Evolutionary conservation across 2,888 invertebrate species (phyloP).

Genomic region (Cephonodes hylas): DNA sequence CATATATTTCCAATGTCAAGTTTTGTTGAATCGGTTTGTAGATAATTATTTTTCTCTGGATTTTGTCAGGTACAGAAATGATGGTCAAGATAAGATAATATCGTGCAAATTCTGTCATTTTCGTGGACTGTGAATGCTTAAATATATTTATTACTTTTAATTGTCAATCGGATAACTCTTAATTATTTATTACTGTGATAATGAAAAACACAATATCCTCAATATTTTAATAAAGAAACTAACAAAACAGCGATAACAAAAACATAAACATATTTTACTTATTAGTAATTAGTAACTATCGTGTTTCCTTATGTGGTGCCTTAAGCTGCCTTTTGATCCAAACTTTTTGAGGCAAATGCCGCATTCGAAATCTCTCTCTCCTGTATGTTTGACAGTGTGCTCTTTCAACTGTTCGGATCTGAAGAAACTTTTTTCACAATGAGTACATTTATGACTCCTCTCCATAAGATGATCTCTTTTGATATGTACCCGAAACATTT

Average conservation of each 20-base stretch:
- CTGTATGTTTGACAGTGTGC: slow-evolving; percentile 55
- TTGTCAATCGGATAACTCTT: no score
- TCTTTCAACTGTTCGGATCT: slow-evolving; percentile 44
- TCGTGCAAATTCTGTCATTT: no score
- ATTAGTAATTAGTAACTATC: slow-evolving; percentile 9
- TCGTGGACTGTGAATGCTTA: no score
- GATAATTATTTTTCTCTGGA: no score
- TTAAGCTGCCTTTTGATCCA: slow-evolving; percentile 50
- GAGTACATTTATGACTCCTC: slow-evolving; percentile 42
- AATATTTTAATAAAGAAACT: background rate
- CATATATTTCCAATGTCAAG: no score
- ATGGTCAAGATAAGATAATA: no score
- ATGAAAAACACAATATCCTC: no score
- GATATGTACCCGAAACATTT: slow-evolving; percentile 45
- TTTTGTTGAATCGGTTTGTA: no score
- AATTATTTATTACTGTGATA: no score
- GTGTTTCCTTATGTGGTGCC: slow-evolving; percentile 51
- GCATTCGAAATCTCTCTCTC: slow-evolving; percentile 48
- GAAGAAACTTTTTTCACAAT: slow-evolving; percentile 52
- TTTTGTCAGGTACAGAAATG: no score
- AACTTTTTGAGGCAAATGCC: slow-evolving; percentile 49
- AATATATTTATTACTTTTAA: no score
- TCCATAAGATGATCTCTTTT: slow-evolving; percentile 56
- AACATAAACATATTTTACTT: background rate
- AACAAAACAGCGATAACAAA: background rate